These are phyloP conservation scores for Sebastes flavidus DNA, from an alignment of 2,797 vertebrate species.

Conservation along the genomic window DNA sequence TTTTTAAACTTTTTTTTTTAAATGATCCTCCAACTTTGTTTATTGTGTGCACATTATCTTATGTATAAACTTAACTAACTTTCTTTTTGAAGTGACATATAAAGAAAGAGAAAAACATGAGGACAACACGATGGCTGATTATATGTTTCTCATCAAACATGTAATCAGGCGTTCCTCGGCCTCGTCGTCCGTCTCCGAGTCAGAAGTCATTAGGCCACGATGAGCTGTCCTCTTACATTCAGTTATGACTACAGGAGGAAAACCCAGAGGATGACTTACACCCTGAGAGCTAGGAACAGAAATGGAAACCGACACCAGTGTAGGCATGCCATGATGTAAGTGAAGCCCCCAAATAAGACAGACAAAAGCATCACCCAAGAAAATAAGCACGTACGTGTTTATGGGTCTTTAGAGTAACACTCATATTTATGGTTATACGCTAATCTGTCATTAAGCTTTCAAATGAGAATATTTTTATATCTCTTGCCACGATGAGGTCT, in stretches of 20 bases:
- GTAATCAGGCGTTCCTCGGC: constrained; percentile 53
- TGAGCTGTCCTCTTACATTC: constrained; percentile 32
- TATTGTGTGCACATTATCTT: neutral
- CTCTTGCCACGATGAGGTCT: neutral
- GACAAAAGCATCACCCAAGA: constrained; percentile 52
- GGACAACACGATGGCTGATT: constrained; percentile 28
- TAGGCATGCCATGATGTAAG: constrained; percentile 56
- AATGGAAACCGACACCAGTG: constrained; percentile 46
- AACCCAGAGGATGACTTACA: constrained; percentile 38
- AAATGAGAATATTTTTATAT: neutral
- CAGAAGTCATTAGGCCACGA: neutral
- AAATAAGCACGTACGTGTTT: neutral
- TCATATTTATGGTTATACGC: neutral
- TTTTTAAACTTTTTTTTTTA: neutral
- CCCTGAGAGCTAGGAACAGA: constrained; percentile 15
- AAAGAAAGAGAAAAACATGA: neutral
- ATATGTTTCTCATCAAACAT: constrained; percentile 39
- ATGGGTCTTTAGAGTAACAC: neutral
- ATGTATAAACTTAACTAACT: constrained; percentile 12
- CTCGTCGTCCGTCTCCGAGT: constrained; percentile 1
- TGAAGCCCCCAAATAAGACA: constrained; percentile 38
- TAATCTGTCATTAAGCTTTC: neutral
- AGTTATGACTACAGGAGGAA: constrained; percentile 31
- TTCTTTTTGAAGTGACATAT: neutral
- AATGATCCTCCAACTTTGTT: neutral